phyloP scores from a whole-genome alignment of 2,797 vertebrate genomes.

The Melanogrammus aeglefinus region DNA sequence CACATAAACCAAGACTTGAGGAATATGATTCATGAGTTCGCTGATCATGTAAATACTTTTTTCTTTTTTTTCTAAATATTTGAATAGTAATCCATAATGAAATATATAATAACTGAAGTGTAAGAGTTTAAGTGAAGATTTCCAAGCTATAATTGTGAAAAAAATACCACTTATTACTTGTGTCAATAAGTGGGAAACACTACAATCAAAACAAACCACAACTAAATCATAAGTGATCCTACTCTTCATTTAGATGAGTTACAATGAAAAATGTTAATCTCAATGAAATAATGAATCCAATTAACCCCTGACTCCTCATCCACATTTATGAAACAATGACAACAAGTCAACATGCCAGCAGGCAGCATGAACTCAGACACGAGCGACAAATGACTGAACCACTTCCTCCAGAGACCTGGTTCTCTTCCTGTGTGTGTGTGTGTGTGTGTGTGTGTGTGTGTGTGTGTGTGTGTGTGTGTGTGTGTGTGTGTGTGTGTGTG shows the following conservation, averaged over 20 bases:
- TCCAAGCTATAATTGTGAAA: not conserved
- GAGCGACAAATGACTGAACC: not conserved
- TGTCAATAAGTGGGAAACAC: not conserved
- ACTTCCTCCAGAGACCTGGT: not conserved
- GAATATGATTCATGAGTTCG: not conserved
- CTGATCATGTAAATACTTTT: not conserved
- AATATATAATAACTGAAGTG: not conserved
- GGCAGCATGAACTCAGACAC: not conserved
- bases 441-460: constrained; percentile 1
- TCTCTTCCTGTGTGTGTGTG: not conserved
- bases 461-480: too few relatives aligned
- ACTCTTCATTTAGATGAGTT: not conserved
- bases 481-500: too few relatives aligned
- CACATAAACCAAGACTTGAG: not conserved
- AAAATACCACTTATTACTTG: not conserved
- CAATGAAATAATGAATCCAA: not conserved
- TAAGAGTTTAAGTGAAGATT: not conserved
- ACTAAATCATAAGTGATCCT: not conserved
- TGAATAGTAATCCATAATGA: not conserved
- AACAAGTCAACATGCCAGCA: too few relatives aligned
- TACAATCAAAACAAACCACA: not conserved
- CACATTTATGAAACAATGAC: not conserved
- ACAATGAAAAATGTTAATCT: too few relatives aligned
- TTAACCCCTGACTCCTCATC: not conserved
- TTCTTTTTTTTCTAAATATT: not conserved